Base-by-base conservation (phyloP, 1,140 invertebrate species). In the Hirudo medicinalis region DNA sequence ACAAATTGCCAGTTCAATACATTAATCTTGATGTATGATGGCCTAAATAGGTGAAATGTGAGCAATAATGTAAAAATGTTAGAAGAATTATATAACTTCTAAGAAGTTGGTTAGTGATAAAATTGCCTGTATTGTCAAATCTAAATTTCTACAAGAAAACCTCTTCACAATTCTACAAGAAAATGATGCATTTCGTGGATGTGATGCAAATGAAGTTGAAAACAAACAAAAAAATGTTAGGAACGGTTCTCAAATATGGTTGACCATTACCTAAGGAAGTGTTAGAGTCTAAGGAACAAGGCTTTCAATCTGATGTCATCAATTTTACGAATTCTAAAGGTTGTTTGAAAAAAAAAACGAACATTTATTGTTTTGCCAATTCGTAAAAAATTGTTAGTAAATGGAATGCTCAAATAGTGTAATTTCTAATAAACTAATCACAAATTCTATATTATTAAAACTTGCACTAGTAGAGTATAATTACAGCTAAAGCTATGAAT, bases 241-340 rank as follows among this genome's bases (percentile, higher is more conserved):
- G 20, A 19, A 4, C 9, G 57, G 43, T 49, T 49, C 43, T 49
- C 15, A 17, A 49, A 36, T 36, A 49, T 2, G 9, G 43, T 49
- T 49, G 4, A 49, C 43, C 43, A 49, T 63, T 63, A 63, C 57
- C 57, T 63, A 63, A 22, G 57, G 22, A 22, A 63, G 22, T 63
- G 57, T 63, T 63, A 63, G 57, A 63, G 22, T 11, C 57, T 63
- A 63, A 19, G 57, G 57, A 32, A 63, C 22, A 22, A 63, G 22
- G 29, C 57, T 49, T 29, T 63, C 55, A 71, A 29, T 71, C 70
- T 8, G 49, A 54, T 19, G 70, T 71, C 70, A 71, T 71, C 70
- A 71, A 63, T 54, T 71, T 71, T 32, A 36, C 54, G 54, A 71
- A 71, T 66, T 71, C 70, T 71, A 36, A 71, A 67, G 17, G 54